phyloP scores from a whole-genome alignment of 2,797 vertebrate species.

The Gallinago stenura region DNA sequence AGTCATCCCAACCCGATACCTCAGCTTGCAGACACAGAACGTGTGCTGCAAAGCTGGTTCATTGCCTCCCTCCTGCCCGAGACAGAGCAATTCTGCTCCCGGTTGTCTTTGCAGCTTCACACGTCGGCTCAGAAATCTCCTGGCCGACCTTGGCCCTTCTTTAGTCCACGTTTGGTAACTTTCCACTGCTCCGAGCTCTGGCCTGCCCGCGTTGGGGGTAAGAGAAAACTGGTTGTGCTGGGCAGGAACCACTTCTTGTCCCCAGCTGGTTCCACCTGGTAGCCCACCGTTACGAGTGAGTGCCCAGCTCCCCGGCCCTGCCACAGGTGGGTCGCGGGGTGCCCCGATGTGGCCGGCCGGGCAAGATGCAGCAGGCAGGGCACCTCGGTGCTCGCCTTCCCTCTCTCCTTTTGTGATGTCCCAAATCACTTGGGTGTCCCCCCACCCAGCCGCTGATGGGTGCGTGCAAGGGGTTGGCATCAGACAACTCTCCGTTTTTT shows the following conservation, averaged over 20 bases:
- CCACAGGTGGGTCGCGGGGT: rapidly evolving
- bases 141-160: conserved; percentile 65
- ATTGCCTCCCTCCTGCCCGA: not conserved
- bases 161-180: conserved; percentile 51
- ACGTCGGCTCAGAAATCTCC: not conserved
- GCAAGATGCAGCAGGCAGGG: not conserved
- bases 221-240: conserved; percentile 72
- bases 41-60: rapidly evolving
- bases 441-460: rapidly evolving
- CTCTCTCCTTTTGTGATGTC: rapidly evolving
- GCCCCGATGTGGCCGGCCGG: rapidly evolving
- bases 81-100: not conserved
- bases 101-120: conserved; percentile 46
- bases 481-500: not conserved
- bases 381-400: not conserved
- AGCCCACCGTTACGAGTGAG: conserved; percentile 16
- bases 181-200: conserved; percentile 52
- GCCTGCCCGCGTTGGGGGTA: not conserved
- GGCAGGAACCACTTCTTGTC: conserved; percentile 45
- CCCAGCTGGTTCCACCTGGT: conserved; percentile 46
- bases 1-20: not conserved
- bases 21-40: rapidly evolving
- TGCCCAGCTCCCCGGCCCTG: not conserved
- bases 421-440: not conserved
- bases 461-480: not conserved